Base-by-base conservation (phyloP, 2,888 invertebrate genomes). In the Nesidiocoris tenuis region DNA sequence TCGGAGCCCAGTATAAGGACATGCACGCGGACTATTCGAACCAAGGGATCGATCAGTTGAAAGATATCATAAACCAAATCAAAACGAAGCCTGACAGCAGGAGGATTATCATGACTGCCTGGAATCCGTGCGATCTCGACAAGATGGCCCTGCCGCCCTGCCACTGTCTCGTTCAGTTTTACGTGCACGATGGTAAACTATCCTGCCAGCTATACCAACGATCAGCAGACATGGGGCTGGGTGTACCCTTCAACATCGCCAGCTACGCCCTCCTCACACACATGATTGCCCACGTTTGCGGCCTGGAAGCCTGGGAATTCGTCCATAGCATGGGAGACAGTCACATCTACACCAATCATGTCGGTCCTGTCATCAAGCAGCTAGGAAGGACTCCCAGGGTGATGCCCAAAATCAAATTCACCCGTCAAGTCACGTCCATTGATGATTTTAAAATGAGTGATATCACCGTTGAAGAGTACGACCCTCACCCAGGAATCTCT, bases 171-270 rank as follows among this genome's bases (percentile, higher is more conserved):
- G 93, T 90, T 0, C 98, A 98, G 84, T 99, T 99, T 85, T 95
- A 93, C 85, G 97, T 98, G 0, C 88, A 90, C 0, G 85, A 88
- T 80, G 90, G 89, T 0, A 93, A 94, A 83, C 85, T 99, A 0
- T 95, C 95, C 0, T 97, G 96, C 82, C 91, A 95, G 81, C 84
- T 98, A 79, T 98, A 98, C 83, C 98, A 99, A 84, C 88, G 98
- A 79, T 97, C 97, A 81, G 98, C 96, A 5, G 98, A 99, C 83
- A 94, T 98, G 92, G 97, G 97, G 1, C 86, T 98, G 0, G 98
- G 98, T n/a, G 96, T 98, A 0, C 98, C 98, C 12, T 98, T 98
- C 84, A 98, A 98, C 84, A 96, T 99, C 81, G 98, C 98, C 66
- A 97, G 97, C 81, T 99, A 98, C 84, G 89, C 98, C 0, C 84